Evolutionary conservation across 1,140 invertebrate species (phyloP), one percentile per base, ranked within the genome.

Genomic region (Hyphantria cunea): DNA sequence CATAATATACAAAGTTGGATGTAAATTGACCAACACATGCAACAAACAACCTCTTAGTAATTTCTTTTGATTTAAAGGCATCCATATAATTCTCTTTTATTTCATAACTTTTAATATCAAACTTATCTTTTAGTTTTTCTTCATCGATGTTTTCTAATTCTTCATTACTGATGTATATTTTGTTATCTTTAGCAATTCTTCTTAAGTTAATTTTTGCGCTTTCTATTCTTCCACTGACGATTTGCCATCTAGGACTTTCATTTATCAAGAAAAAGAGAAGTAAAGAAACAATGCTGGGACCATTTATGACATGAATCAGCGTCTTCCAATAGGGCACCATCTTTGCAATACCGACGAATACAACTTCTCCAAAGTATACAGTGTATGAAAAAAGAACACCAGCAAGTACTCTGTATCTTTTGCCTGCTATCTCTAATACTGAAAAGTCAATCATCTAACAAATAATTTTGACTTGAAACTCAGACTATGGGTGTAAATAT

Each of bases 1-100:
- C 96, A 70, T 96, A 97, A 78, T 96, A 97, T 6, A 96, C 93
- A 66, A 96, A 94, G 0, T 93, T 92, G 44, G 93, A 92, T 0
- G 94, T 92, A 13, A 95, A 91, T 92, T 93, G 94, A 74, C 92
- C 94, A 60, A 94, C 90, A 31, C 91, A 93, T 0, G 70, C 71
- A 0, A 81, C 76, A 0, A 74, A 2, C 5, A 86, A 34, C 8
- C 83, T 66, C 39, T 79, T 82, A 6, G 84, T 7, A 12, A 87
- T 79, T 50, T 82, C 78, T 56, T 25, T 75, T 6, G 80, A 87
- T 10, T 44, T 63, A 32, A 83, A 75, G 6, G 85, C 70, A 11
- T 77, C 68, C 34, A 34, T 55, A 6, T 76, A 72, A 12, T 72
- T 65, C 32, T 83, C 84, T 32, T 56, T 79, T 6, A 68, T 68